Percentiles rank a stretch among this genome's conserved stretches.
These are phyloP conservation scores for Momotus momota DNA, from an alignment of 2,797 vertebrate species.

Conservation along the genomic window DNA sequence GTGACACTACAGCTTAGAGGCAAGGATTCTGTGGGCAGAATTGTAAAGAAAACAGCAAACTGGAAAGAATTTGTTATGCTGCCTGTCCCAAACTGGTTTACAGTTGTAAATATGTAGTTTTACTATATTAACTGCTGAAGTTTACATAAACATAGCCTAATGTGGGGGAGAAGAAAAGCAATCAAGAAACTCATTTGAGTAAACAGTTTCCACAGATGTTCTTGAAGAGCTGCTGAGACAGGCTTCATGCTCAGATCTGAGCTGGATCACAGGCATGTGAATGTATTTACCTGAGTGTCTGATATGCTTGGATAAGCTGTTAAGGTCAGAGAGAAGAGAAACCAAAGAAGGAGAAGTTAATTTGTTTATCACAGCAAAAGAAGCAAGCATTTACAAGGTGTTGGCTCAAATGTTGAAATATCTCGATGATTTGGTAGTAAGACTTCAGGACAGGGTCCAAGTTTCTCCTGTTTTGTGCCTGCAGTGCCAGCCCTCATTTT, in stretches of 20 bases:
- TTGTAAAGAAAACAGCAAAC: not conserved
- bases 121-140: not conserved
- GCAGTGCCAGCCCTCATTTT: not conserved
- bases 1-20: not conserved
- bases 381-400: not conserved
- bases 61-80: not conserved
- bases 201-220: constrained; percentile 2
- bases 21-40: not conserved
- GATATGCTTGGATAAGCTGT: not conserved
- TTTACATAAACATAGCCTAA: not conserved
- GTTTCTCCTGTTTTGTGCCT: not conserved
- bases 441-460: not conserved
- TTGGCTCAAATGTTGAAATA: not conserved
- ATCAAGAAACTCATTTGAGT: not conserved
- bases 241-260: not conserved
- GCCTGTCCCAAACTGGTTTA: not conserved
- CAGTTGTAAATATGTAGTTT: not conserved
- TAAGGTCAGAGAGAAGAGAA: not conserved
- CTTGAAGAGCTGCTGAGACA: not conserved
- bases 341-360: not conserved
- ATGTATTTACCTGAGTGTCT: not conserved
- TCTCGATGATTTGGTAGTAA: not conserved
- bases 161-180: not conserved
- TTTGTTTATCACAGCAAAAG: not conserved
- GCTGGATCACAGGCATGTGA: not conserved